Evolutionary conservation across 2,113 vertebrate species (phyloP).

Genomic region (Arvicanthis niloticus): DNA sequence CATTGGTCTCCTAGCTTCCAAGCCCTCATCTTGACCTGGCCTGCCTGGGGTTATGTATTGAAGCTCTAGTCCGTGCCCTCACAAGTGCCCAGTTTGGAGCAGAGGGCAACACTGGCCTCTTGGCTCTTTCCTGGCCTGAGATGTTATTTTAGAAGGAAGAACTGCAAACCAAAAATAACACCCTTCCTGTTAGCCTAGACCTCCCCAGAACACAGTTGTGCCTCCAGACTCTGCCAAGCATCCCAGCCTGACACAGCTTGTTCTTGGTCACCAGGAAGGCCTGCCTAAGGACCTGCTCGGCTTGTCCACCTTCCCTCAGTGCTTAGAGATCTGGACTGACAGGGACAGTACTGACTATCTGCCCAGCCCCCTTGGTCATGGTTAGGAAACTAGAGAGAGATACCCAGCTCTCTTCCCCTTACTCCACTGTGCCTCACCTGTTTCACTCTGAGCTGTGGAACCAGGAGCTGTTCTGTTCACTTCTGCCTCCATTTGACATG

Average conservation of each 20-base stretch:
- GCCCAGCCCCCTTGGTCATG: neutral
- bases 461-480: neutral
- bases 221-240: neutral
- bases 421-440: neutral
- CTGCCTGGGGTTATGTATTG: too few species aligned
- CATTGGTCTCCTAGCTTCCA: neutral
- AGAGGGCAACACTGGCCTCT: neutral
- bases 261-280: constrained; percentile 10
- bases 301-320: neutral
- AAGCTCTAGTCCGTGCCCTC: neutral
- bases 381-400: neutral
- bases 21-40: neutral
- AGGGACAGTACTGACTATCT: neutral
- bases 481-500: neutral
- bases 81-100: neutral
- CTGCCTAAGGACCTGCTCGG: neutral
- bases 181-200: neutral
- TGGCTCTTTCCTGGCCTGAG: neutral
- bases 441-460: neutral
- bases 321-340: neutral
- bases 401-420: neutral
- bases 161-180: neutral
- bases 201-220: neutral
- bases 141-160: constrained; percentile 32
- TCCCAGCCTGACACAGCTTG: neutral